Percentiles rank a stretch among this genome's conserved stretches.
phyloP scores from a whole-genome alignment of 1,140 invertebrate genomes.

The Ruditapes philippinarum region DNA sequence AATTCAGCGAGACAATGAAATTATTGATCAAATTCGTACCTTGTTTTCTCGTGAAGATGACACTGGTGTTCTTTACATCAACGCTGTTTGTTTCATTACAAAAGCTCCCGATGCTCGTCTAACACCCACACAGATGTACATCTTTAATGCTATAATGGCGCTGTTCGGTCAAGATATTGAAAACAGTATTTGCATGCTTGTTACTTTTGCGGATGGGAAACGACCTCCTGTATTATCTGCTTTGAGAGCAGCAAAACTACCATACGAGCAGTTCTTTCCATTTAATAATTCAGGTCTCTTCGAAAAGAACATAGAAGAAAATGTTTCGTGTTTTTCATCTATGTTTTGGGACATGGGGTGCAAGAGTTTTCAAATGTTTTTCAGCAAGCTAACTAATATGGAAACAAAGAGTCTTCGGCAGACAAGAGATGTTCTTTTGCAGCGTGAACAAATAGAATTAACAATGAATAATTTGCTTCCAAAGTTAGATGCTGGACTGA shows the following conservation, averaged over 20 bases:
- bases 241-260: constrained; percentile 44
- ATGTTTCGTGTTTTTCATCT: background rate
- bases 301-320: background rate
- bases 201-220: constrained; percentile 70
- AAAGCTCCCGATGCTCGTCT: constrained; percentile 35
- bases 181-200: constrained; percentile 63
- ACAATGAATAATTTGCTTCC: constrained; percentile 34
- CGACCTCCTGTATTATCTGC: constrained; percentile 49
- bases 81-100: constrained; percentile 65
- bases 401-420: constrained; percentile 47
- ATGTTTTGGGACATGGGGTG: constrained; percentile 69
- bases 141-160: constrained; percentile 68
- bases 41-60: constrained; percentile 38
- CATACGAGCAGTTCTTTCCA: constrained; percentile 34
- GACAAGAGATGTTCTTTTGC: constrained; percentile 36
- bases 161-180: constrained; percentile 72
- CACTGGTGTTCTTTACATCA: constrained; percentile 57
- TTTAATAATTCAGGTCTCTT: constrained; percentile 54
- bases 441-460: constrained; percentile 9
- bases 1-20: constrained; percentile 57
- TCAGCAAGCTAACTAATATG: background rate
- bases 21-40: constrained; percentile 58
- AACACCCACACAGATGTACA: constrained; percentile 56
- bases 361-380: constrained; percentile 36
- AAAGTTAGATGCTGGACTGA: constrained; percentile 29